Conservation (phyloP, 2,113 vertebrate genomes). For the Microtus montanus region DNA sequence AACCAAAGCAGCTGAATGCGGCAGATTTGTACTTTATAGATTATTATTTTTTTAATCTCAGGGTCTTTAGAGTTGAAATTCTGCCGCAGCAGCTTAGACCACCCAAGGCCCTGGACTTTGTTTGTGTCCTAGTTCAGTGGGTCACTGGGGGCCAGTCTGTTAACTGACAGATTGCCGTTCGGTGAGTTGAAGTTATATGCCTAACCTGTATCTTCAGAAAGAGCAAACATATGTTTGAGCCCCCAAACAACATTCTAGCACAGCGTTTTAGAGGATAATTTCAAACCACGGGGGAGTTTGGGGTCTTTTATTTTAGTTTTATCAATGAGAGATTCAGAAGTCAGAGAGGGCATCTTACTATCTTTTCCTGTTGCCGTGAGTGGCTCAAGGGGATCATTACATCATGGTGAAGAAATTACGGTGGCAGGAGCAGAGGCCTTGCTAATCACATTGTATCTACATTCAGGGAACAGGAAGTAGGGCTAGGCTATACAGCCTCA, state of each 20-base stretch:
- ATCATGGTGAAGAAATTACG: neutral
- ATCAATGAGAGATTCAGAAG: neutral
- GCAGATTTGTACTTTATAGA: slow-evolving; percentile 66
- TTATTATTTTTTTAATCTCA: slow-evolving; percentile 50
- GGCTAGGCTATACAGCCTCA: neutral
- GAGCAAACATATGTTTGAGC: neutral
- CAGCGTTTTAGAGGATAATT: slow-evolving; percentile 6
- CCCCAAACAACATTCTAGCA: neutral
- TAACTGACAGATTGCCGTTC: neutral
- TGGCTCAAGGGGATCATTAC: neutral
- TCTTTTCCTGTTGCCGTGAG: neutral
- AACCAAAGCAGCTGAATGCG: slow-evolving; percentile 63
- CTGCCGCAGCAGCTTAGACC: neutral
- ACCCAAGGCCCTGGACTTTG: neutral
- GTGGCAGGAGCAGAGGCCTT: neutral
- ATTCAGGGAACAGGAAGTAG: neutral
- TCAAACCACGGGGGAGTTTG: neutral
- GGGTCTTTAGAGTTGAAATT: slow-evolving; percentile 57
- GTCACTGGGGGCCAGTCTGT: neutral
- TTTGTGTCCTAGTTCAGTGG: neutral
- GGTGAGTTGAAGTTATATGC: neutral
- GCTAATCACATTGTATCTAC: neutral
- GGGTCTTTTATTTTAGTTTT: neutral
- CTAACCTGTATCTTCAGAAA: neutral
- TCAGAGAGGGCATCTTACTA: neutral